Evolutionary conservation across 2,888 invertebrate genomes (phyloP).

Genomic region (Thalpophila matura): DNA sequence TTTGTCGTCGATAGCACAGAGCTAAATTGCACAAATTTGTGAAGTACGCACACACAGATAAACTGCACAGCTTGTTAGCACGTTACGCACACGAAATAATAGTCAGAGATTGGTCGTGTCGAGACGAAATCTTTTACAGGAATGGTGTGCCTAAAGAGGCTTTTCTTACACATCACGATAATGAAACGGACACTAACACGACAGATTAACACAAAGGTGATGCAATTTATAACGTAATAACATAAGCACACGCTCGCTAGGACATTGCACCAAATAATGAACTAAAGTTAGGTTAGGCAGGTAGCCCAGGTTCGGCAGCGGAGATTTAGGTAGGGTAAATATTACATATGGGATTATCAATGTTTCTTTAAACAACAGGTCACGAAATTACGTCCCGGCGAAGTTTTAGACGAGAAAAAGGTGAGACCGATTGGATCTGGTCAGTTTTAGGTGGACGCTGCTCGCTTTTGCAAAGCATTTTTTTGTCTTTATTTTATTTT

Average conservation of each 20-base stretch:
- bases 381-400: slow-evolving; percentile 98
- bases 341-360: slow-evolving; percentile 81
- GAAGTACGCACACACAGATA: slow-evolving; percentile 85
- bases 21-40: slow-evolving; percentile 88
- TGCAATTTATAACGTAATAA: slow-evolving; percentile 85
- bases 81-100: slow-evolving; percentile 86
- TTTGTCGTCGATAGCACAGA: slow-evolving; percentile 85
- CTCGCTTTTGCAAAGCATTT: slow-evolving; percentile 90
- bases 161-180: slow-evolving; percentile 75
- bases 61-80: slow-evolving; percentile 90
- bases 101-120: slow-evolving; percentile 72
- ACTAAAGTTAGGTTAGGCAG: slow-evolving; percentile 63
- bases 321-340: slow-evolving; percentile 81
- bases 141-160: slow-evolving; percentile 78
- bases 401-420: slow-evolving; percentile 98
- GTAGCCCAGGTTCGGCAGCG: slow-evolving; percentile 84
- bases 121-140: slow-evolving; percentile 69
- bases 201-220: slow-evolving; percentile 81
- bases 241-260: slow-evolving; percentile 84
- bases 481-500: slow-evolving; percentile 76
- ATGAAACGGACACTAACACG: slow-evolving; percentile 83
- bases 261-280: slow-evolving; percentile 82
- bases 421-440: slow-evolving; percentile 93
- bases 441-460: slow-evolving; percentile 88
- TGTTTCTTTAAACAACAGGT: slow-evolving; percentile 92